Conservation (phyloP, 1,140 invertebrate species). For the Drosophila varians region DNA sequence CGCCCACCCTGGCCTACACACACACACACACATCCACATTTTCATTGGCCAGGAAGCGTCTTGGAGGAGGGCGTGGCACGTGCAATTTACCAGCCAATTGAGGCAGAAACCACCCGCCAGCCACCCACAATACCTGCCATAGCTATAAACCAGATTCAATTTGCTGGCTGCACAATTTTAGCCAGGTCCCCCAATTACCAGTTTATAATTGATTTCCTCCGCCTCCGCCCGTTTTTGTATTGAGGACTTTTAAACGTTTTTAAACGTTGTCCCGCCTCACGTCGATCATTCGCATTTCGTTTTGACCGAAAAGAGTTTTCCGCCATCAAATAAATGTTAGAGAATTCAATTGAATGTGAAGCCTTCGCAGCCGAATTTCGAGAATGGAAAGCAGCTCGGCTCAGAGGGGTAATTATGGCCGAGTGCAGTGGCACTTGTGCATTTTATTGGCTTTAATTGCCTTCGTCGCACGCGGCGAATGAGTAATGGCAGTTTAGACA, state of each 20-base stretch:
- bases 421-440: constrained; percentile 60
- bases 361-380: constrained; percentile 9
- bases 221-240: background rate
- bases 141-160: constrained; percentile 68
- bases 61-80: constrained; percentile 23
- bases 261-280: constrained; percentile 1
- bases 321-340: constrained; percentile 17
- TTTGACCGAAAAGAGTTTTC: background rate
- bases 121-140: constrained; percentile 20
- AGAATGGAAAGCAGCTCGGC: constrained; percentile 4
- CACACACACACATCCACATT: background rate
- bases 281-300: constrained; percentile 2
- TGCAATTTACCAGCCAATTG: constrained; percentile 40
- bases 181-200: constrained; percentile 42
- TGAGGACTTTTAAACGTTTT: constrained; percentile 1
- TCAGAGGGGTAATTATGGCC: constrained; percentile 45
- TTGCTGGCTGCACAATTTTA: constrained; percentile 36
- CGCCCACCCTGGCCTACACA: constrained; percentile 2
- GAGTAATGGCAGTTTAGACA: constrained; percentile 58
- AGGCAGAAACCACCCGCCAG: background rate
- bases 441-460: constrained; percentile 60
- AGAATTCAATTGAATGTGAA: constrained; percentile 5
- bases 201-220: constrained; percentile 62
- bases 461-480: constrained; percentile 53
- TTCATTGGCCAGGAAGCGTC: constrained; percentile 12